These are phyloP conservation scores for Grapholita molesta DNA, from an alignment of 1,140 invertebrate genomes.

Conservation along the genomic window DNA sequence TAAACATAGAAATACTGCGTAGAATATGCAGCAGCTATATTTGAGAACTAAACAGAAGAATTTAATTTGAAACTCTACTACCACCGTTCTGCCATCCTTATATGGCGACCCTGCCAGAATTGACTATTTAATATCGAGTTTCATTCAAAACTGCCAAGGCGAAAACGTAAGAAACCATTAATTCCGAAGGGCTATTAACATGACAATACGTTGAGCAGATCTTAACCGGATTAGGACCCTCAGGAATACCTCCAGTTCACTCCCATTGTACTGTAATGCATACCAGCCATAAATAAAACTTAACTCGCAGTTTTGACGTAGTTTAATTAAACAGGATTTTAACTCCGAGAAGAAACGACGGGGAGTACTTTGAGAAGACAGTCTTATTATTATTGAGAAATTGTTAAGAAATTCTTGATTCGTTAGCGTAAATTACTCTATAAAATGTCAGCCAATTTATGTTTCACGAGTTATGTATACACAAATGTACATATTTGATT, in stretches of 20 bases:
- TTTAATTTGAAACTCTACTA: no score
- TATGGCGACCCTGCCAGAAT: no score
- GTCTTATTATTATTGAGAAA: not conserved
- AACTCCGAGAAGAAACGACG: not conserved
- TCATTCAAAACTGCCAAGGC: not conserved
- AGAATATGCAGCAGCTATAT: no score
- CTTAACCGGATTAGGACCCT: constrained; percentile 5
- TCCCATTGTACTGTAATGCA: not conserved
- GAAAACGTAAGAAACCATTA: not conserved
- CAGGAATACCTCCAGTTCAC: not conserved
- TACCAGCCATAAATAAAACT: constrained; percentile 11
- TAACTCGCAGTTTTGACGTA: not conserved
- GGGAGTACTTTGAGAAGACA: not conserved
- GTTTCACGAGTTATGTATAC: no score
- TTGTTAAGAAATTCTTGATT: no score
- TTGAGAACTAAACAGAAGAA: no score
- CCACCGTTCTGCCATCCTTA: no score
- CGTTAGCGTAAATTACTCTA: no score
- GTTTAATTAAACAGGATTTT: not conserved
- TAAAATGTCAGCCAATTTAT: no score
- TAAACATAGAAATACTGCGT: no score
- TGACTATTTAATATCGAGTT: not conserved
- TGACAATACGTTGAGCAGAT: constrained; percentile 10
- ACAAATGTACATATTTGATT: no score
- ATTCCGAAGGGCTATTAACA: constrained; percentile 1